A percentile compares a stretch with the other conserved stretches of the same genome.
Conservation (phyloP, 2,888 invertebrate species). For the Nemapogon koenigi region DNA sequence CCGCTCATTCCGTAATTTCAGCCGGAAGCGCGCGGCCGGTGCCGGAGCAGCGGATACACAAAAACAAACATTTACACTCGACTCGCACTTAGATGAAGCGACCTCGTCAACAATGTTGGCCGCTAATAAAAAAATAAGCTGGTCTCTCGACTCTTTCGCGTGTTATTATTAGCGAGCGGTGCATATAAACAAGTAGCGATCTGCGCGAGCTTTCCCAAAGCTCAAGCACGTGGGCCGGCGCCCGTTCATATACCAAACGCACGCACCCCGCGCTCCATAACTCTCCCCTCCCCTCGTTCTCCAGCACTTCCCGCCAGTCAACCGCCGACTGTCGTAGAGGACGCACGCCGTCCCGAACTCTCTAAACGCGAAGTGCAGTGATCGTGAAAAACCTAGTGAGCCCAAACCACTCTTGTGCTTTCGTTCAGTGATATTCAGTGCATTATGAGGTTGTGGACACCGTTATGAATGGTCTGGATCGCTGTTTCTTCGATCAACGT, state of each 20-base stretch:
- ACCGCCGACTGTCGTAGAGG: constrained; percentile 57
- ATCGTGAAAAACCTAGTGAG: too few species aligned
- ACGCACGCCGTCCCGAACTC: constrained; percentile 26
- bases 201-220: constrained; percentile 46
- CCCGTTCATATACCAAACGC: constrained; percentile 63
- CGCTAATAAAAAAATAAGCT: constrained; percentile 34
- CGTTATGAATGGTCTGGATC: constrained; percentile 65
- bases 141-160: constrained; percentile 41
- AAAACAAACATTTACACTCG: constrained; percentile 30
- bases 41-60: constrained; percentile 34
- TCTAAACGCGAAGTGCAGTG: constrained; percentile 45
- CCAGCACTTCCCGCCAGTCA: constrained; percentile 47
- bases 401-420: constrained; percentile 36
- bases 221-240: constrained; percentile 58
- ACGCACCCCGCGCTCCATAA: constrained; percentile 48
- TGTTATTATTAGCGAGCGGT: constrained; percentile 54
- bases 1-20: constrained; percentile 1
- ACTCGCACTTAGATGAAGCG: constrained; percentile 28
- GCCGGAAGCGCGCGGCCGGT: constrained; percentile 14
- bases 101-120: constrained; percentile 6
- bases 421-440: constrained; percentile 52
- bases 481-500: constrained; percentile 65
- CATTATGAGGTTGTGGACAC: constrained; percentile 55
- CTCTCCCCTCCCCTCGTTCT: constrained; percentile 24
- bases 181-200: constrained; percentile 53